These are phyloP conservation scores for Nymphicus hollandicus DNA, from an alignment of 2,113 vertebrate species.

Conservation along the genomic window DNA sequence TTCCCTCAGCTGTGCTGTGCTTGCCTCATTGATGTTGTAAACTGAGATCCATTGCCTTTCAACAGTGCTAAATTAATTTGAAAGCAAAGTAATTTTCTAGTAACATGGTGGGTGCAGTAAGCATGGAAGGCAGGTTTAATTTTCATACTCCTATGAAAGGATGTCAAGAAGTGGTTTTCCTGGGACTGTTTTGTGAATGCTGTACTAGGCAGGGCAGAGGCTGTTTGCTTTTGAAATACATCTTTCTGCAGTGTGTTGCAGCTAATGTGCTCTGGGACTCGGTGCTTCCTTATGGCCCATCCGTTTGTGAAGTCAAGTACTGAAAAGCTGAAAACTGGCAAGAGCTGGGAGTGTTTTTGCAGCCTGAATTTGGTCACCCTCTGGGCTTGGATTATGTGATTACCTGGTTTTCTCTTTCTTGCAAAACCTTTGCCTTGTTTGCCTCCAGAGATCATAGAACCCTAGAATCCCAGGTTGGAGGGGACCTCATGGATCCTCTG, in stretches of 20 bases:
- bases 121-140: not conserved
- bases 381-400: not conserved
- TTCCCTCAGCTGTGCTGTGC: constrained; percentile 29
- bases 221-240: not conserved
- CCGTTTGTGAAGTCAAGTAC: not conserved
- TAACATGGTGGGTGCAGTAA: not conserved
- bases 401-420: not conserved
- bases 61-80: not conserved
- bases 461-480: not conserved
- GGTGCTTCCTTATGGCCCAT: rapidly evolving
- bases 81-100: constrained; percentile 22
- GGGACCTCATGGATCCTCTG: not conserved
- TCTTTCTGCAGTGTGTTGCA: not conserved
- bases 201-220: not conserved
- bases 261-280: not conserved
- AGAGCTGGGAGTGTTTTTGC: not conserved
- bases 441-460: not conserved
- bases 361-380: not conserved
- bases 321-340: not conserved
- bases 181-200: not conserved
- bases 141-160: not conserved
- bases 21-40: not conserved
- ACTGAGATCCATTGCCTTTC: not conserved
- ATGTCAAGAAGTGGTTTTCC: not conserved
- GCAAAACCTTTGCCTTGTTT: rapidly evolving